phyloP scores from a whole-genome alignment of 2,888 invertebrate genomes.

The Cosmia trapezina region DNA sequence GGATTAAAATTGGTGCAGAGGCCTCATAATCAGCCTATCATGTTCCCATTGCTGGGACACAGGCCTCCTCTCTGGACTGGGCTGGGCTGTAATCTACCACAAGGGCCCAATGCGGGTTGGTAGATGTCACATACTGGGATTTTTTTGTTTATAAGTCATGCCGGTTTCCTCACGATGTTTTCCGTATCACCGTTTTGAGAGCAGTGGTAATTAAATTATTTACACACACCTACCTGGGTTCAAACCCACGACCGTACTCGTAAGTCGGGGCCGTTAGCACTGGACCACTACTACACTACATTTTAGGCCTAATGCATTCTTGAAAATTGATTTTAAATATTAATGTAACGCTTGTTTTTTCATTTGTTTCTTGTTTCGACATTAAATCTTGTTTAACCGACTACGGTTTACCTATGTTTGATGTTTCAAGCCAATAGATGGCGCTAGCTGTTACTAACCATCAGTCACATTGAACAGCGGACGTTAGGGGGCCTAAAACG shows the following conservation, averaged over 20 bases:
- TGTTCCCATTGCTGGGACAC: not conserved
- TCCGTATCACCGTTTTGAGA: not conserved
- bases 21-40: not conserved
- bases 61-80: not conserved
- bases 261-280: not conserved
- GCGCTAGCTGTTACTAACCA: not conserved
- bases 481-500: too few species aligned
- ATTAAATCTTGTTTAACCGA: not conserved
- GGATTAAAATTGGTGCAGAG: not conserved
- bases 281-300: not conserved
- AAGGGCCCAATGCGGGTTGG: not conserved
- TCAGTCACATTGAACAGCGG: not conserved
- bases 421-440: constrained; percentile 24
- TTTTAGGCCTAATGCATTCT: not conserved
- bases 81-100: too few species aligned
- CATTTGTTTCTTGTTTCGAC: not conserved
- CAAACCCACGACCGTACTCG: too few species aligned
- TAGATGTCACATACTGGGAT: not conserved
- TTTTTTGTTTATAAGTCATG: not conserved
- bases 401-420: not conserved
- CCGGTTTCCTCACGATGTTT: not conserved
- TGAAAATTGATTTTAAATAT: not conserved
- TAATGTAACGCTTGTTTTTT: not conserved
- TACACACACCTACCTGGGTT: too few species aligned
- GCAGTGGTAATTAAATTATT: too few species aligned